These are phyloP conservation scores for Sylvia borin DNA, from an alignment of 2,797 vertebrate genomes.

Conservation along the genomic window DNA sequence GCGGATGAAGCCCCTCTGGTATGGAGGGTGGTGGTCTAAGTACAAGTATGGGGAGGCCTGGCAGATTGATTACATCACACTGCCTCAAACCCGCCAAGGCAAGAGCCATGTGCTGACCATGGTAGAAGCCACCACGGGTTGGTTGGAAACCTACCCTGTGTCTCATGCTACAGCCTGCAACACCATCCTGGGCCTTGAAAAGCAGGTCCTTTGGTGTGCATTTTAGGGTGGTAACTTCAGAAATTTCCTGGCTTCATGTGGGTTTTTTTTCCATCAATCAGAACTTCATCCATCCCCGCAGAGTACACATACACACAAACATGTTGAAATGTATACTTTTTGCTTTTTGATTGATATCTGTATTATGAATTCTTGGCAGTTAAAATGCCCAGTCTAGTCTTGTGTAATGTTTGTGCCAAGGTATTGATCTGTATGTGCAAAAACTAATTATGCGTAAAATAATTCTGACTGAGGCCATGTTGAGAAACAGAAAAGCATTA, in stretches of 20 bases:
- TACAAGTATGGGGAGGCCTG: too few relatives aligned
- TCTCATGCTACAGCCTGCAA: too few relatives aligned
- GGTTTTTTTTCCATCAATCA: background rate
- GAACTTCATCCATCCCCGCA: accelerated
- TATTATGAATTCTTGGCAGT: background rate
- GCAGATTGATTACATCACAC: too few relatives aligned
- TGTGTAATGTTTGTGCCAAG: background rate
- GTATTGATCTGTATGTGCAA: background rate
- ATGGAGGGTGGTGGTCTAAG: too few relatives aligned
- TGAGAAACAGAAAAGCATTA: background rate
- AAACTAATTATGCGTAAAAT: background rate
- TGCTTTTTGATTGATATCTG: accelerated
- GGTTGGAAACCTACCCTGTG: too few relatives aligned
- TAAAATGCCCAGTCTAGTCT: background rate
- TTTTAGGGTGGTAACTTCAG: background rate
- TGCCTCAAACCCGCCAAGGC: too few relatives aligned
- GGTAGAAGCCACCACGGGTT: too few relatives aligned
- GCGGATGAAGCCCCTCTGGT: too few relatives aligned
- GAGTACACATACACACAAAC: background rate
- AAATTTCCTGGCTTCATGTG: background rate
- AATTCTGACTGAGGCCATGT: background rate
- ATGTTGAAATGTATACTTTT: background rate
- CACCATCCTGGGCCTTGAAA: too few relatives aligned
- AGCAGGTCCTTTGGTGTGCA: too few relatives aligned
- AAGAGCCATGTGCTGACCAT: too few relatives aligned